Evolutionary conservation across 1,140 invertebrate species (phyloP).

Genomic region (Helicorthomorpha holstii): DNA sequence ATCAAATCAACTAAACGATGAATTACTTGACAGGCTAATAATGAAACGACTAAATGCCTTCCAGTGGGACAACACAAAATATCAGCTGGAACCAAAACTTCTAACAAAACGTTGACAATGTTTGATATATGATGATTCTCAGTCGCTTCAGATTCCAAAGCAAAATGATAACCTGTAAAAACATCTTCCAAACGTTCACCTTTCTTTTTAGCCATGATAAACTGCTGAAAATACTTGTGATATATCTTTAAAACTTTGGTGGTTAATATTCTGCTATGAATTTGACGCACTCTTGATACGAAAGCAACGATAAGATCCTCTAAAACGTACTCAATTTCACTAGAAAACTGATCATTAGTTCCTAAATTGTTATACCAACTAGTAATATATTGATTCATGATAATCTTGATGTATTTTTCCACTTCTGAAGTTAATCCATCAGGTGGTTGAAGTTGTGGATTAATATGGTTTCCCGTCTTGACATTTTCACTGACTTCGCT

Average conservation of each 20-base stretch:
- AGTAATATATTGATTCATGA: slow-evolving; percentile 3
- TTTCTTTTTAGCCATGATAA: background rate
- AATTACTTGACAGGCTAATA: slow-evolving; percentile 16
- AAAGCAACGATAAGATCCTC: slow-evolving; percentile 6
- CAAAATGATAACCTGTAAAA: slow-evolving; percentile 12
- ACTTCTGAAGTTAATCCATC: background rate
- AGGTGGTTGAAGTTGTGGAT: too few relatives aligned
- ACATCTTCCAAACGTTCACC: background rate
- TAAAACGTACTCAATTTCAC: slow-evolving; percentile 1
- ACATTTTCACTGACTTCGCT: too few relatives aligned
- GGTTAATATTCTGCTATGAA: background rate
- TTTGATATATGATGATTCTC: slow-evolving; percentile 14
- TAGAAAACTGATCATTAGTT: slow-evolving; percentile 5
- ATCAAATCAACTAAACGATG: slow-evolving; percentile 15
- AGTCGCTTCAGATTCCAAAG: slow-evolving; percentile 12
- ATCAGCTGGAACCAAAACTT: slow-evolving; percentile 15
- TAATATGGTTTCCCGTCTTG: too few relatives aligned
- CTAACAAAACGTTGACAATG: slow-evolving; percentile 14
- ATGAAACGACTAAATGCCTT: slow-evolving; percentile 13
- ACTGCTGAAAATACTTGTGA: slow-evolving; percentile 2
- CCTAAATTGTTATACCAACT: slow-evolving; percentile 3
- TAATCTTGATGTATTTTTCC: slow-evolving; percentile 1
- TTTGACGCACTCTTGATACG: background rate
- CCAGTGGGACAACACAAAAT: slow-evolving; percentile 12
- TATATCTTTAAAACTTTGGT: background rate